These are phyloP conservation scores for Philopotamus ludificatus DNA, from an alignment of 1,140 invertebrate genomes.

Conservation along the genomic window DNA sequence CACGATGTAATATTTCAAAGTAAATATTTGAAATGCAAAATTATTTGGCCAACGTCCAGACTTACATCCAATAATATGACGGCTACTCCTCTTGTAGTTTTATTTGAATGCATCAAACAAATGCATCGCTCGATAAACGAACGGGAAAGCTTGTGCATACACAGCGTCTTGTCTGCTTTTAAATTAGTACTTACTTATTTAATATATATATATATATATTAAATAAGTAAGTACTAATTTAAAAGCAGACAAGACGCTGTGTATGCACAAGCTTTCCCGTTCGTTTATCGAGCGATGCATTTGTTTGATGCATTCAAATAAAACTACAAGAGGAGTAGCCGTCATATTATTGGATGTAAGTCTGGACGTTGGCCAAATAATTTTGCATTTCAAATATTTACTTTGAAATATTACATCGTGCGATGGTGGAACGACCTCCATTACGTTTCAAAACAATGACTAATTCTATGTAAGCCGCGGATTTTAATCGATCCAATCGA, in stretches of 20 bases:
- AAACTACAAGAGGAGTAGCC: neutral
- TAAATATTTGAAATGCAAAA: neutral
- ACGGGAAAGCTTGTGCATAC: neutral
- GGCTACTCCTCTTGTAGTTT: neutral
- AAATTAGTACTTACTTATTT: too few relatives aligned
- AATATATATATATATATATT: too few relatives aligned
- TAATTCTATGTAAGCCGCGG: neutral
- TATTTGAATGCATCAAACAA: neutral
- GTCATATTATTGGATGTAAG: neutral
- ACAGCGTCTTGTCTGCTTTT: too few relatives aligned
- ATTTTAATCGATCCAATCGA: neutral
- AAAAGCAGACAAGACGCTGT: too few relatives aligned
- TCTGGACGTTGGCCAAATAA: neutral
- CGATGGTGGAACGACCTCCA: neutral
- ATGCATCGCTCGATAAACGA: neutral
- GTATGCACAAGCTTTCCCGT: neutral
- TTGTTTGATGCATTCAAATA: neutral
- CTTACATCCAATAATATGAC: neutral
- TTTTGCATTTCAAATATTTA: neutral
- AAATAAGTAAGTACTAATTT: too few relatives aligned
- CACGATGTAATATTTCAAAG: neutral
- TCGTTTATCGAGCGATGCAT: neutral
- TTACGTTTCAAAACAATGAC: neutral
- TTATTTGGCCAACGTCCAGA: neutral
- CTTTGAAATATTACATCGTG: neutral